Percentiles rank a stretch among this genome's conserved stretches.
These are phyloP conservation scores for Drosophila ercepeae DNA, from an alignment of 1,140 invertebrate species.

Conservation along the genomic window DNA sequence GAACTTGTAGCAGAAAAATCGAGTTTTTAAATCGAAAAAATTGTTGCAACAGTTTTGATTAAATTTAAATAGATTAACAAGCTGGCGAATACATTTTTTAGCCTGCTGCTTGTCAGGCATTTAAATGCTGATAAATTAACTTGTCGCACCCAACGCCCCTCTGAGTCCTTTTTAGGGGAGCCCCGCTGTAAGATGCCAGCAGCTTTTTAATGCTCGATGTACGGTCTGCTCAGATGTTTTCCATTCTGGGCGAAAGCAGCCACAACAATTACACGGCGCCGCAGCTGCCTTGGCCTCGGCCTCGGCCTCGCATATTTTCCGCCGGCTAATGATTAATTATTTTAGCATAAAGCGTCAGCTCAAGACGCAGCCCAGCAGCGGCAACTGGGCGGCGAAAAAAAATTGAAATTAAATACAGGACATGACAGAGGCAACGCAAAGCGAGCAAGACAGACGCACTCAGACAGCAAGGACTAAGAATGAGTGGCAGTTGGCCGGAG, in stretches of 20 bases:
- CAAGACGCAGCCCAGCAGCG: conserved; percentile 52
- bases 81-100: conserved; percentile 43
- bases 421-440: conserved; percentile 19
- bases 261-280: conserved; percentile 71
- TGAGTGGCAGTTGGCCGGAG: conserved; percentile 35
- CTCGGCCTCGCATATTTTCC: conserved; percentile 70
- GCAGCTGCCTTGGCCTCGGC: conserved; percentile 49
- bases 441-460: conserved; percentile 32
- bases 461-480: conserved; percentile 10
- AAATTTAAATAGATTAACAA: conserved; percentile 52
- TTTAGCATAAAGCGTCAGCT: conserved; percentile 81
- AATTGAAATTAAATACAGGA: conserved; percentile 75
- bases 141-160: conserved; percentile 39
- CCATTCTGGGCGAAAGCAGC: conserved; percentile 14
- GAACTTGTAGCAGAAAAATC: no score
- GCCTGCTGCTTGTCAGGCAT: conserved; percentile 58
- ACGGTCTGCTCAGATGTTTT: conserved; percentile 7
- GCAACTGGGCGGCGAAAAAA: conserved; percentile 24
- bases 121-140: conserved; percentile 82
- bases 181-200: conserved; percentile 51
- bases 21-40: background rate
- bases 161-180: conserved; percentile 4
- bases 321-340: conserved; percentile 79
- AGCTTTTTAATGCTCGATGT: conserved; percentile 65
- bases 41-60: conserved; percentile 11